phyloP scores from a whole-genome alignment of 2,797 vertebrate species.

The Amphiprion clarkii region DNA sequence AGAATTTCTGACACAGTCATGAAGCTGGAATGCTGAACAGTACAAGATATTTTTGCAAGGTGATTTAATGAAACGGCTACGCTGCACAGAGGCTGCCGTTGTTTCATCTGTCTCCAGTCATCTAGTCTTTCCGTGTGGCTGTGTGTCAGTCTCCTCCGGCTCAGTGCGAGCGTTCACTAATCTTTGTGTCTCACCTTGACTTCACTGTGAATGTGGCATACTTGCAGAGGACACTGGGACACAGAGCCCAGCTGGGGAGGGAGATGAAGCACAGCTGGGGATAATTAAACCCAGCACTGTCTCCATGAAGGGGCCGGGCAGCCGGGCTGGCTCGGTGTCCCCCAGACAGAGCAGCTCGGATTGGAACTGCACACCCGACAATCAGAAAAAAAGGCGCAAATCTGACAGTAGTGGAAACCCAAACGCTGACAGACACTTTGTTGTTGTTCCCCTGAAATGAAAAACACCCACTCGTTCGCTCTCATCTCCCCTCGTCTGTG shows the following conservation, averaged over 20 bases:
- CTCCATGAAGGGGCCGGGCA: slow-evolving; percentile 64
- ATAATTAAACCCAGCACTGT: slow-evolving; percentile 84
- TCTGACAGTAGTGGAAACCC: slow-evolving; percentile 58
- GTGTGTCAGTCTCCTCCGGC: slow-evolving; percentile 17
- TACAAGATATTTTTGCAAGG: background rate
- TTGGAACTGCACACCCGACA: slow-evolving; percentile 41
- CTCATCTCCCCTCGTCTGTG: slow-evolving; percentile 44
- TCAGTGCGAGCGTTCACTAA: slow-evolving; percentile 8
- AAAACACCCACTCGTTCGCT: slow-evolving; percentile 39
- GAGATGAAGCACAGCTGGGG: slow-evolving; percentile 84
- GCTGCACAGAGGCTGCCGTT: slow-evolving; percentile 6
- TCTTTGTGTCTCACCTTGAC: slow-evolving; percentile 75
- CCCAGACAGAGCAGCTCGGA: slow-evolving; percentile 69
- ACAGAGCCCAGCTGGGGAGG: slow-evolving; percentile 79
- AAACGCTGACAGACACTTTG: slow-evolving; percentile 50
- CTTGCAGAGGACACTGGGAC: slow-evolving; percentile 82
- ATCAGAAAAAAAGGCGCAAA: slow-evolving; percentile 47
- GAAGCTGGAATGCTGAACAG: background rate
- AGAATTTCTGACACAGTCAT: background rate
- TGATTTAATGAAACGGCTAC: background rate
- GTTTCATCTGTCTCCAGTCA: slow-evolving; percentile 23
- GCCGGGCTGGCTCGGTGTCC: slow-evolving; percentile 59
- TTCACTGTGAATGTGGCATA: slow-evolving; percentile 57
- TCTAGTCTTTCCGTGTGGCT: slow-evolving; percentile 32
- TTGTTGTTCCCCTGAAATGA: slow-evolving; percentile 49